Conservation (phyloP, 30 jellyfish, hydroid and myxozoan species). For the Turritopsis rubra region DNA sequence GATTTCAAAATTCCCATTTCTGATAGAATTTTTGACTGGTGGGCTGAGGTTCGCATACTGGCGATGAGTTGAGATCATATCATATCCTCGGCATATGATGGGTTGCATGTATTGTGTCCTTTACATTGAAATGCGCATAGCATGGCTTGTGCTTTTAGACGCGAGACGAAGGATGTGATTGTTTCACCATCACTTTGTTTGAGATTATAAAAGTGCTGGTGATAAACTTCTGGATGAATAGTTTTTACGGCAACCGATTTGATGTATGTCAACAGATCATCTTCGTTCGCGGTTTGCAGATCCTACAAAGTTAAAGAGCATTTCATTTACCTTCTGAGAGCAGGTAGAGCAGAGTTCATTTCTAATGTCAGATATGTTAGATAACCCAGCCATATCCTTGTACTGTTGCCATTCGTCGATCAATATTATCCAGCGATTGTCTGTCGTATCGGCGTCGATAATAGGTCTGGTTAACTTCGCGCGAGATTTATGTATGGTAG, state of each 20-base stretch:
- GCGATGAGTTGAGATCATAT: slow-evolving; percentile 11
- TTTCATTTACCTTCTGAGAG: slow-evolving; percentile 15
- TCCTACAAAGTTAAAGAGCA: slow-evolving; percentile 22
- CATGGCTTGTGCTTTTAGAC: too few species aligned
- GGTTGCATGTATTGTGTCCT: background rate
- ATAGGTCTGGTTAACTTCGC: background rate
- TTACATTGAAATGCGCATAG: background rate
- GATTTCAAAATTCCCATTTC: slow-evolving; percentile 5
- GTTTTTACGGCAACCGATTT: slow-evolving; percentile 26
- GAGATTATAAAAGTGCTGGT: background rate
- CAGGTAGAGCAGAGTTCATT: slow-evolving; percentile 25
- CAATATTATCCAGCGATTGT: too few species aligned
- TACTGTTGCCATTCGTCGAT: background rate
- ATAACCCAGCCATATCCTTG: background rate
- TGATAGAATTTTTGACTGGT: slow-evolving; percentile 19
- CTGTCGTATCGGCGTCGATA: background rate
- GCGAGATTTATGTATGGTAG: background rate
- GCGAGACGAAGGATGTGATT: background rate
- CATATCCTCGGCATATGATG: slow-evolving; percentile 18
- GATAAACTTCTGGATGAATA: too few species aligned
- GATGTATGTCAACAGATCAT: slow-evolving; percentile 3
- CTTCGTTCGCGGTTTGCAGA: slow-evolving; percentile 4
- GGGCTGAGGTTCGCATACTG: slow-evolving; percentile 18
- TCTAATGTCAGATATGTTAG: background rate
- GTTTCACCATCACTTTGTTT: slow-evolving; percentile 27